Base-by-base conservation (phyloP, 2,113 vertebrate genomes). In the Morone chrysops region DNA sequence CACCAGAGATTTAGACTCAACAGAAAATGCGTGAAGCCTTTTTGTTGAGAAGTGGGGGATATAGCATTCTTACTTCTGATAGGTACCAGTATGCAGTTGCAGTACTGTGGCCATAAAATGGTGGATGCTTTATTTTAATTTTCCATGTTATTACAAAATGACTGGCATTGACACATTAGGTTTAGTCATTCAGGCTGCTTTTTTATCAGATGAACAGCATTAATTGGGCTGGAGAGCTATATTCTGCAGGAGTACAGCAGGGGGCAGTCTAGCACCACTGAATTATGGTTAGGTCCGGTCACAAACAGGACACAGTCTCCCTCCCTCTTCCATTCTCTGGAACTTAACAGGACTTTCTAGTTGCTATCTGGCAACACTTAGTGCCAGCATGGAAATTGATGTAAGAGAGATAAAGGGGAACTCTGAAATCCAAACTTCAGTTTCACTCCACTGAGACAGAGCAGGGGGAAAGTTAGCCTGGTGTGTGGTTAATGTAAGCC, bases 401-500 rank as follows among this genome's bases (percentile, higher is more conserved):
- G 93, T 92, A 92, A 93, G 86, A 84, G 89, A 93, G 92, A 93
- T 94, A 93, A 94, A 94, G 92, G 90, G 89, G 83, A 93, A 90
- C 88, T 93, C 92, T 93, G 92, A 94, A 93, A 94, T 94, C 89
- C 86, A 93, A 94, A 94, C 93, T 93, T 92, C 83, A 86, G 90
- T 90, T 92, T 93, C 91, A 90, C 89, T 94, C 92, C 92, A 89
- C 92, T 91, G 92, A 94, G 92, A 93, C 91, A 85, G 92, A 92
- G 89, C 92, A 92, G 87, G 90, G 85, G 87, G 84, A 92, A 92
- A 92, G 90, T 93, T 92, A 92, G 91, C 92, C 88, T 87, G 83
- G 92, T 94, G 94, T 93, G 93, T 93, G 90, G 94, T 93, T 93
- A 94, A 93, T 93, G 92, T 93, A 94, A 93, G 92, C 93, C 92